A percentile compares a stretch with the other conserved stretches of the same genome.
phyloP scores from a whole-genome alignment of 2,888 invertebrate genomes.

The Euclidia mi region DNA sequence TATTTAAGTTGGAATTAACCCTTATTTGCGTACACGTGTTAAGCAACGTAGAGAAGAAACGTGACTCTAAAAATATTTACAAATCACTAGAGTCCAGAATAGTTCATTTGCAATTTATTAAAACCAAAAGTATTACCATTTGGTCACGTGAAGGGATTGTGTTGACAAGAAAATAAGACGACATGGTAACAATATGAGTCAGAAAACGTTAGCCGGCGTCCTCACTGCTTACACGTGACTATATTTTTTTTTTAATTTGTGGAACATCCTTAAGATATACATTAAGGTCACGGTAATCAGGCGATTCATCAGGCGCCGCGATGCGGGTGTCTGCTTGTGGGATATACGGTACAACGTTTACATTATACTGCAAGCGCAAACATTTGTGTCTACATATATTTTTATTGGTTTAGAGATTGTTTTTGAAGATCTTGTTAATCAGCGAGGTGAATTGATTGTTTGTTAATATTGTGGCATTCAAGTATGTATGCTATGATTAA shows the following conservation, averaged over 20 bases:
- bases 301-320: background rate
- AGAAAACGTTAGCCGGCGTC: conserved; percentile 18
- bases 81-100: conserved; percentile 17
- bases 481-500: no score
- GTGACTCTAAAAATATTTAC: conserved; percentile 31
- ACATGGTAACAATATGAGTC: conserved; percentile 22
- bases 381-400: no score
- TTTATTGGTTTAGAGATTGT: no score
- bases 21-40: conserved; percentile 21
- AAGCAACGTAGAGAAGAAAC: conserved; percentile 28
- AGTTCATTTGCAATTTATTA: conserved; percentile 29
- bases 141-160: conserved; percentile 54
- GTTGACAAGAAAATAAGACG: conserved; percentile 37
- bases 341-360: no score
- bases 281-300: conserved; percentile 19
- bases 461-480: no score
- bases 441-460: no score
- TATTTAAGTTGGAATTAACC: conserved; percentile 8
- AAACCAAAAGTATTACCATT: conserved; percentile 47
- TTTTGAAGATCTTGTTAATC: no score
- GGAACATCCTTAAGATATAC: conserved; percentile 5
- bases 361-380: no score
- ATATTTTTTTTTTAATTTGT: conserved; percentile 10
- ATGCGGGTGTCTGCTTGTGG: conserved; percentile 6
- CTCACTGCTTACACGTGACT: conserved; percentile 22